Conservation (phyloP, 2,113 vertebrate species). For the Marmota monax region DNA sequence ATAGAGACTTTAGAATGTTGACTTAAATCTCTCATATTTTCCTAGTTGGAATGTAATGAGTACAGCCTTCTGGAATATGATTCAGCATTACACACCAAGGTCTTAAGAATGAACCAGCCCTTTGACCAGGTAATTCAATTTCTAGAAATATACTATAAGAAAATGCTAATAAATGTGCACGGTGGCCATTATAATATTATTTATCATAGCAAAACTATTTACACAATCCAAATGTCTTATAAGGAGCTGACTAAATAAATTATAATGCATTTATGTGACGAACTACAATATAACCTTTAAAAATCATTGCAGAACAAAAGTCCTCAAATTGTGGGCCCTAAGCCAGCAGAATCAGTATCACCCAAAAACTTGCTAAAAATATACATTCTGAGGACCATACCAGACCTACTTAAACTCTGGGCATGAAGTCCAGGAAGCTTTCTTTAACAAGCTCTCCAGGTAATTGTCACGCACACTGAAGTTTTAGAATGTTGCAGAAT, state of each 20-base stretch:
- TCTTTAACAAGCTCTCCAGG: constrained; percentile 17
- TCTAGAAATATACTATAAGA: constrained; percentile 58
- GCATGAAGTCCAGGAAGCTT: neutral
- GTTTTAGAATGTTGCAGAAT: constrained; percentile 8
- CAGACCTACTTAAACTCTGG: neutral
- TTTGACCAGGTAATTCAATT: constrained; percentile 56
- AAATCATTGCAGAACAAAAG: constrained; percentile 45
- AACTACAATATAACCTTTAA: constrained; percentile 46
- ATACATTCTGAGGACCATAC: neutral
- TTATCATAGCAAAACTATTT: constrained; percentile 39
- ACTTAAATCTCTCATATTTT: constrained; percentile 46
- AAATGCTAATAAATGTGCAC: constrained; percentile 62
- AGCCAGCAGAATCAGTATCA: neutral
- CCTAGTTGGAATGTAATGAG: constrained; percentile 27
- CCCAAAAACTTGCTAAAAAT: constrained; percentile 32
- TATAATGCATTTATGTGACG: neutral
- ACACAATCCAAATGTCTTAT: neutral
- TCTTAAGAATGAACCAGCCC: constrained; percentile 28
- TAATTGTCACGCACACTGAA: neutral
- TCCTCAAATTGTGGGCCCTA: neutral
- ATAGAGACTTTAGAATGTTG: constrained; percentile 24
- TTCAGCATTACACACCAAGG: constrained; percentile 25
- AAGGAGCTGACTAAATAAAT: constrained; percentile 42
- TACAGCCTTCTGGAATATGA: constrained; percentile 36
- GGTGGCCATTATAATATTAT: neutral